These are phyloP conservation scores for Plebejus melissa DNA, from an alignment of 2,888 invertebrate genomes.

Conservation along the genomic window DNA sequence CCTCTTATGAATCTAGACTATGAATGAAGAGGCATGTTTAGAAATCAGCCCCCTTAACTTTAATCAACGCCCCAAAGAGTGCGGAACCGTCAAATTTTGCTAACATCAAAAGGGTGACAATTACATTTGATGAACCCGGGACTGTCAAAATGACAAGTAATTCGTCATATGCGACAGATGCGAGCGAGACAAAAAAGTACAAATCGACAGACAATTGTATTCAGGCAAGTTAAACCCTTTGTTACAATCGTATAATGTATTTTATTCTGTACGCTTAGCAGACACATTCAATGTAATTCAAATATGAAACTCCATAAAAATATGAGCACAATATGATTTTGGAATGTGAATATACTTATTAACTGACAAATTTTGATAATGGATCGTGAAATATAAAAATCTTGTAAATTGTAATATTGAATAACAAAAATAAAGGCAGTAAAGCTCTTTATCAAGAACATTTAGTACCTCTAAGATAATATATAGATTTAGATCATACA, in stretches of 20 bases:
- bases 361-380: conserved; percentile 6
- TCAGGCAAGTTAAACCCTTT: conserved; percentile 29
- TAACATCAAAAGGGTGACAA: conserved; percentile 66
- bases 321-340: conserved; percentile 6
- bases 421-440: background rate
- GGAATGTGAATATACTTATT: conserved; percentile 11
- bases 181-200: conserved; percentile 47
- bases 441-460: background rate
- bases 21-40: background rate
- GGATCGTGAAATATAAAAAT: background rate
- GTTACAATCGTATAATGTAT: conserved; percentile 21
- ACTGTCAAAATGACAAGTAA: conserved; percentile 75
- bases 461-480: background rate
- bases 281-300: conserved; percentile 17
- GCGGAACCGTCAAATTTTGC: conserved; percentile 33
- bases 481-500: background rate
- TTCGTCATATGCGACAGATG: conserved; percentile 76
- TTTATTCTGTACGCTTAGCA: conserved; percentile 21
- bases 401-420: background rate
- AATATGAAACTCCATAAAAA: conserved; percentile 16
- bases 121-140: conserved; percentile 62
- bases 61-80: conserved; percentile 25
- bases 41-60: conserved; percentile 4
- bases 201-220: conserved; percentile 46
- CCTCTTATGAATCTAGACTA: background rate